phyloP scores from a whole-genome alignment of 2,888 invertebrate genomes.

The Uropetala carovei region DNA sequence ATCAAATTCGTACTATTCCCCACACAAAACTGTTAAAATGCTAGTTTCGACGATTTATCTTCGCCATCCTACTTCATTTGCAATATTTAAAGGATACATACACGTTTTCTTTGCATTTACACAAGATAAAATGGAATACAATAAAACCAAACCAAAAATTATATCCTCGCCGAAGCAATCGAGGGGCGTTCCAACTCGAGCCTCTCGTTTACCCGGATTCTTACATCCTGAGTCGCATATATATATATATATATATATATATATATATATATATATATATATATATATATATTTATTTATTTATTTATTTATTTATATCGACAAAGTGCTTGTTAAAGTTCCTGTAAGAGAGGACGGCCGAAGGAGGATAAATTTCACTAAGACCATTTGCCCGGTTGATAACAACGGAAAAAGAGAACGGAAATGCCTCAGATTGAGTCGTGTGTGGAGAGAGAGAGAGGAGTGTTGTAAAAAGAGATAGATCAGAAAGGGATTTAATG shows the following conservation, averaged over 20 bases:
- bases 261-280: background rate
- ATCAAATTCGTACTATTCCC: no score
- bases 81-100: no score
- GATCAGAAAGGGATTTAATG: conserved; percentile 35
- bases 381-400: background rate
- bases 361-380: conserved; percentile 9
- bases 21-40: no score
- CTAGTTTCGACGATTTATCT: no score
- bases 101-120: no score
- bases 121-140: no score
- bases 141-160: no score
- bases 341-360: background rate
- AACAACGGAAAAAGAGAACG: conserved; percentile 1
- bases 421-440: conserved; percentile 17
- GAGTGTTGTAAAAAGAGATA: background rate
- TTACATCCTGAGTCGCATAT: background rate
- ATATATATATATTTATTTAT: conserved; percentile 3
- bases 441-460: conserved; percentile 7
- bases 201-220: no score
- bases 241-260: background rate
- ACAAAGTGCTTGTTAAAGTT: conserved; percentile 26
- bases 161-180: no score
- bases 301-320: no score
- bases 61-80: no score
- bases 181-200: no score